These are phyloP conservation scores for Ptychobarbus kaznakovi DNA, from an alignment of 2,797 vertebrate genomes.

Conservation along the genomic window DNA sequence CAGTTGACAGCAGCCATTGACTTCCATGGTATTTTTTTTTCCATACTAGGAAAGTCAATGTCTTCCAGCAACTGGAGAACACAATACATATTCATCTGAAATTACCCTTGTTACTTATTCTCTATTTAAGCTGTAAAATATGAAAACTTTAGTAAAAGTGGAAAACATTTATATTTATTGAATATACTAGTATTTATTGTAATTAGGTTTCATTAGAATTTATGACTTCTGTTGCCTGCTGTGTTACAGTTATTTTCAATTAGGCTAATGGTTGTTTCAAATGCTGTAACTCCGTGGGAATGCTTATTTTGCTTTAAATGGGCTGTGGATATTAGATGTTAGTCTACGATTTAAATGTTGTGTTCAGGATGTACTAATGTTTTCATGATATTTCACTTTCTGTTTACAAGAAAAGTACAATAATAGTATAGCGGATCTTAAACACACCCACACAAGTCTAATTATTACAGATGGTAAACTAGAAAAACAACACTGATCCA, in stretches of 20 bases:
- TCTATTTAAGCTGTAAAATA: neutral
- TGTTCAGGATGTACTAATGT: neutral
- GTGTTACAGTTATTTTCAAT: conserved; percentile 18
- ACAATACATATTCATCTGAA: conserved; percentile 18
- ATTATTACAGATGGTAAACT: neutral
- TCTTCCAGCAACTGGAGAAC: neutral
- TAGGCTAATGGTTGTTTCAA: conserved; percentile 28
- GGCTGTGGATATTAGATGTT: conserved; percentile 2
- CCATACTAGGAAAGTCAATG: neutral
- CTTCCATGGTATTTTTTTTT: neutral
- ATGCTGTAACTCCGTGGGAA: neutral
- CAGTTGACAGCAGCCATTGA: too few relatives aligned
- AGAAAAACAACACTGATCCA: neutral
- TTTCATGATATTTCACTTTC: conserved; percentile 14
- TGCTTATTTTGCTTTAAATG: conserved; percentile 25
- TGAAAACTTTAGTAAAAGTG: neutral
- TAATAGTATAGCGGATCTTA: neutral
- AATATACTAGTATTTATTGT: neutral
- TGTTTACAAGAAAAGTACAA: neutral
- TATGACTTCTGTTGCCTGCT: neutral
- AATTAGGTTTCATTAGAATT: conserved; percentile 26
- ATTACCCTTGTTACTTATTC: neutral
- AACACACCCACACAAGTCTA: neutral
- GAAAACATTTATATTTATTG: neutral
- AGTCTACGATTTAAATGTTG: conserved; percentile 7